Evolutionary conservation across 2,797 vertebrate species (phyloP).

Genomic region (Leucoraja ocellata): DNA sequence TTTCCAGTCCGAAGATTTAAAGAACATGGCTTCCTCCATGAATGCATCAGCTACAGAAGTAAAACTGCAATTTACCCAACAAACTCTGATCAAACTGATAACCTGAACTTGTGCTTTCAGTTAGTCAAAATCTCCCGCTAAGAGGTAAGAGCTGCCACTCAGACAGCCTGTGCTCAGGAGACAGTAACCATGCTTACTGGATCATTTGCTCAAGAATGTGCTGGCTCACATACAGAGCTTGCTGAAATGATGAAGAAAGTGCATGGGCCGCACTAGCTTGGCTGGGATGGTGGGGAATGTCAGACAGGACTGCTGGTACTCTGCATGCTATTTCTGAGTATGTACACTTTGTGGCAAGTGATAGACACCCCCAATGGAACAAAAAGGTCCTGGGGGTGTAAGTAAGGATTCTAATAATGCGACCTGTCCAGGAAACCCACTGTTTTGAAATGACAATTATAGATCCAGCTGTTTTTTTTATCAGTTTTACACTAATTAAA

Average conservation of each 20-base stretch:
- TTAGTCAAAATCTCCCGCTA: constrained; percentile 49
- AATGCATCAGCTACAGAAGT: constrained; percentile 53
- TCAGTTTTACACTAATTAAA: constrained; percentile 36
- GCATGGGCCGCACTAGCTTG: constrained; percentile 59
- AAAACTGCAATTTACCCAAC: constrained; percentile 56
- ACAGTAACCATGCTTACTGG: constrained; percentile 69
- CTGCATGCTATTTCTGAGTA: constrained; percentile 64
- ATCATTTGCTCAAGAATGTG: constrained; percentile 63
- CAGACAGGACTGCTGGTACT: constrained; percentile 59
- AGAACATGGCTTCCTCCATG: constrained; percentile 54
- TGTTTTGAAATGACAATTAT: constrained; percentile 35
- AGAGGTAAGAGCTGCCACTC: constrained; percentile 48
- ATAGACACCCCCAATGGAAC: constrained; percentile 60
- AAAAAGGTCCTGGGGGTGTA: constrained; percentile 51
- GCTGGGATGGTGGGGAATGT: constrained; percentile 59
- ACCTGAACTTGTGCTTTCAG: constrained; percentile 48
- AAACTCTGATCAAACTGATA: constrained; percentile 58
- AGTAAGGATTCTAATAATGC: constrained; percentile 49
- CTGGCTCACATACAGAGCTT: constrained; percentile 61
- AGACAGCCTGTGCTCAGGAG: constrained; percentile 57
- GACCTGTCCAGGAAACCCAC: constrained; percentile 44
- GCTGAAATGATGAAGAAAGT: constrained; percentile 66
- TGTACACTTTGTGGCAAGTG: constrained; percentile 60
- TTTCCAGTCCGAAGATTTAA: constrained; percentile 48
- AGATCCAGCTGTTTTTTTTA: constrained; percentile 35